Evolutionary conservation across 2,113 vertebrate genomes (phyloP), one percentile per base, ranked within the genome.

Genomic region (Sinocyclocheilus grahami): DNA sequence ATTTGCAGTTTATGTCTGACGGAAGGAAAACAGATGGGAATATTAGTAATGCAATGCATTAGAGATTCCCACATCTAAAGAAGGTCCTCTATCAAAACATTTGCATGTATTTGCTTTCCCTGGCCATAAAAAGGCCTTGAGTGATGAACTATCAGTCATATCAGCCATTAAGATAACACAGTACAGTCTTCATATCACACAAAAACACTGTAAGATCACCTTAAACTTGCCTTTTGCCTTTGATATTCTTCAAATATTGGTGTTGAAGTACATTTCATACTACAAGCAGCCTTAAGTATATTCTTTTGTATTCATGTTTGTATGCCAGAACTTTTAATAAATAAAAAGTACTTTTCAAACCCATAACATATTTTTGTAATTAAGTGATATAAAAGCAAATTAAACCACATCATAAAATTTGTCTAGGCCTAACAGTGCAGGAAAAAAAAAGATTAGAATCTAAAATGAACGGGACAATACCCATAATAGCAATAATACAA

Each of bases 191-290:
- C 62, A 76, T 27, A 63, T 60, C 53, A 74, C 7, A 33, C 8
- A 79, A 27, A 71, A 76, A 67, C 6, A 24, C 42, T 14, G 9
- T 37, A 18, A 67, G 8, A 48, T 30, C 6, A 20, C 60, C 3
- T 69, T 33, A 12, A 14, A 84, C 51, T 51, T 48, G 33, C 53
- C 20, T 18, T 78, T 84, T 37, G 33, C 67, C 60, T 83, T 55
- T 81, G 53, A 55, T 67, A 80, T 60, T 81, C 33, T 86, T 85
- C 58, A 86, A 88, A 86, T 89, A 85, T 88, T 69, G 77, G 80
- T 51, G 46, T 69, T 83, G 67, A 89, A 81, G 83, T 85, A 81
- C 6, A 86, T 81, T 82, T 75, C 24, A 84, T 86, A 86, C 20
- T 27, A 67, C 75, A 37, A 85, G 77, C 82, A 85, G 65, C 63